Conservation (phyloP, 1,140 invertebrate species). For the Ylistrum balloti region DNA sequence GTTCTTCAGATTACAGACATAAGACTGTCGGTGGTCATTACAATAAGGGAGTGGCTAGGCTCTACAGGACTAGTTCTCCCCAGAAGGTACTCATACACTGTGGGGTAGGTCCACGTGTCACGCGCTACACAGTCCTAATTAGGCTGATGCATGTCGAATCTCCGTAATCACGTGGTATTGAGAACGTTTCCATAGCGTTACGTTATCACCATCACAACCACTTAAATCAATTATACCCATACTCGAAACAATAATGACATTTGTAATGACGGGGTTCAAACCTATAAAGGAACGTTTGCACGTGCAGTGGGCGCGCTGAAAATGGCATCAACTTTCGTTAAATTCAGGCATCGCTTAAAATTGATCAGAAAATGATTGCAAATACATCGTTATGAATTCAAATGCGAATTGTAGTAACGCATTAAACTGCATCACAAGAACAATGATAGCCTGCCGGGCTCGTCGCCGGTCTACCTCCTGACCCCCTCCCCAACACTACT, state of each 20-base stretch:
- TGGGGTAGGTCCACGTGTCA: background rate
- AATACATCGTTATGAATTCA: conserved; percentile 3
- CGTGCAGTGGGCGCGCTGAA: background rate
- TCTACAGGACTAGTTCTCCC: background rate
- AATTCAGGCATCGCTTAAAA: conserved; percentile 34
- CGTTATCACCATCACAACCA: conserved; percentile 16
- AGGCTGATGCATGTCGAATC: background rate
- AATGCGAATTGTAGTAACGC: conserved; percentile 33
- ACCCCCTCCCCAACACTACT: background rate
- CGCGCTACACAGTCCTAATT: conserved; percentile 8
- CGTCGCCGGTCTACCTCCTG: background rate
- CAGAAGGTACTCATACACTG: background rate
- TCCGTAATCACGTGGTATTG: background rate
- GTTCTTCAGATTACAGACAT: background rate
- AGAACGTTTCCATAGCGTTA: background rate
- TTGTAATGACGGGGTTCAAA: conserved; percentile 24
- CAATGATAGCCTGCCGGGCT: background rate
- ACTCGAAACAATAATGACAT: conserved; percentile 35
- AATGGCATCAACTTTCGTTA: conserved; percentile 21
- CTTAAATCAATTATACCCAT: conserved; percentile 35
- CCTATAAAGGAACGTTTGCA: conserved; percentile 25
- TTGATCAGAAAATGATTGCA: conserved; percentile 39
- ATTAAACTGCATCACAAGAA: background rate
- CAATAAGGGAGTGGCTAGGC: background rate
- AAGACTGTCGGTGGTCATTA: background rate